Evolutionary conservation across 53 echinoderm and acorn worm genomes (phyloP).

Genomic region (Holothuria scabra): DNA sequence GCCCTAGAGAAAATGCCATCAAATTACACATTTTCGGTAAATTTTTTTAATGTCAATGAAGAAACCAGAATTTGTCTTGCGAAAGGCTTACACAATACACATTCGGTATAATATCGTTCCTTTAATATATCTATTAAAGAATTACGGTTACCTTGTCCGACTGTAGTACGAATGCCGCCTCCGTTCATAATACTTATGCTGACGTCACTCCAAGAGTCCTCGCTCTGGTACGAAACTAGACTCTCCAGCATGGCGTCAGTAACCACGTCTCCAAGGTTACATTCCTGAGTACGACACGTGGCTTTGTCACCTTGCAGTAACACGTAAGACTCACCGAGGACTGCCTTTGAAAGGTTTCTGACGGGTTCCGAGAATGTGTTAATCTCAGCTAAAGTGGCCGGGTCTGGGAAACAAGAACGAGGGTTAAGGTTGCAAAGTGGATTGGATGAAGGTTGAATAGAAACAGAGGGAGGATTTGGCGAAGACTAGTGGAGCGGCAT

Average conservation of each 20-base stretch:
- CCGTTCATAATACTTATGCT: conserved; percentile 35
- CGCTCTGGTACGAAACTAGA: neutral
- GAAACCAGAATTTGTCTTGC: too few species aligned
- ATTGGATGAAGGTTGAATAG: too few species aligned
- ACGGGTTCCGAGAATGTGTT: neutral
- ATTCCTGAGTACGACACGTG: conserved; percentile 22
- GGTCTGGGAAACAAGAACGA: conserved; percentile 1
- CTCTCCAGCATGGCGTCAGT: conserved; percentile 12
- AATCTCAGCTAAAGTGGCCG: neutral
- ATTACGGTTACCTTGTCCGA: conserved; percentile 14
- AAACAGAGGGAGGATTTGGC: too few species aligned
- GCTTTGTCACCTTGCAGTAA: conserved; percentile 15
- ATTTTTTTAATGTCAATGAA: too few species aligned
- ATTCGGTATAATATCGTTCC: too few species aligned
- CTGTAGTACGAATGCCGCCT: conserved; percentile 31
- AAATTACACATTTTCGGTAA: too few species aligned
- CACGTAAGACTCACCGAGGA: conserved; percentile 17
- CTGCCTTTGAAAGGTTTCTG: neutral
- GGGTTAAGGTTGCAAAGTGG: too few species aligned
- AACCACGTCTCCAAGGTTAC: conserved; percentile 41
- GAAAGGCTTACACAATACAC: too few species aligned
- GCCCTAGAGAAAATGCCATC: too few species aligned
- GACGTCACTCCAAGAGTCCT: conserved; percentile 34
- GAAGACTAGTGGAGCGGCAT: too few species aligned
- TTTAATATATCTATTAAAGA: too few species aligned